Percentiles rank a stretch among this genome's conserved stretches.
Evolutionary conservation across 1,140 invertebrate species (phyloP).

Genomic region (Halictus rubicundus): DNA sequence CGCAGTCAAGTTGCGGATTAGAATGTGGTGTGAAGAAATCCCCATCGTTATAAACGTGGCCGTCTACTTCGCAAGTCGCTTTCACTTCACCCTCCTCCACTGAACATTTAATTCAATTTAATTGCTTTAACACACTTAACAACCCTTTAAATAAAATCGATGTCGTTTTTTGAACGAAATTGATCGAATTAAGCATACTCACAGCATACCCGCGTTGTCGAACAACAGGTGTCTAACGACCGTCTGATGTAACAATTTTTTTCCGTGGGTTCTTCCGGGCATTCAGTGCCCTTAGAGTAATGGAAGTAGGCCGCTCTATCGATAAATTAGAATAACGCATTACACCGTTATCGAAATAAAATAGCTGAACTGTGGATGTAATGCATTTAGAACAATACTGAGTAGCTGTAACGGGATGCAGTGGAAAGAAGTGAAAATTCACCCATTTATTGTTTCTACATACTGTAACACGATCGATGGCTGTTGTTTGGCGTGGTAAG

Average conservation of each 20-base stretch:
- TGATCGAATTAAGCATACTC: constrained; percentile 43
- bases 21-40: constrained; percentile 53
- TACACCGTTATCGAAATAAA: too few relatives aligned
- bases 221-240: constrained; percentile 49
- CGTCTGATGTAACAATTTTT: constrained; percentile 52
- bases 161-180: background rate
- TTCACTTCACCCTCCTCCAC: constrained; percentile 35
- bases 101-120: background rate
- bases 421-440: too few relatives aligned
- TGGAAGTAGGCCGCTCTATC: constrained; percentile 56
- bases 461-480: too few relatives aligned
- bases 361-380: too few relatives aligned
- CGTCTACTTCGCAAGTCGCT: constrained; percentile 63
- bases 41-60: constrained; percentile 63
- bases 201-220: constrained; percentile 58
- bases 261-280: background rate
- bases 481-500: too few relatives aligned
- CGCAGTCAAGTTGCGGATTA: constrained; percentile 39
- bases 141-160: background rate
- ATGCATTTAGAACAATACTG: too few relatives aligned
- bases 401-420: too few relatives aligned
- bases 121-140: background rate
- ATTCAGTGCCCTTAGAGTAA: constrained; percentile 61
- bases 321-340: background rate
- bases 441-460: too few relatives aligned